phyloP scores from a whole-genome alignment of 1,140 invertebrate genomes.

The Tetramorium alpestre region DNA sequence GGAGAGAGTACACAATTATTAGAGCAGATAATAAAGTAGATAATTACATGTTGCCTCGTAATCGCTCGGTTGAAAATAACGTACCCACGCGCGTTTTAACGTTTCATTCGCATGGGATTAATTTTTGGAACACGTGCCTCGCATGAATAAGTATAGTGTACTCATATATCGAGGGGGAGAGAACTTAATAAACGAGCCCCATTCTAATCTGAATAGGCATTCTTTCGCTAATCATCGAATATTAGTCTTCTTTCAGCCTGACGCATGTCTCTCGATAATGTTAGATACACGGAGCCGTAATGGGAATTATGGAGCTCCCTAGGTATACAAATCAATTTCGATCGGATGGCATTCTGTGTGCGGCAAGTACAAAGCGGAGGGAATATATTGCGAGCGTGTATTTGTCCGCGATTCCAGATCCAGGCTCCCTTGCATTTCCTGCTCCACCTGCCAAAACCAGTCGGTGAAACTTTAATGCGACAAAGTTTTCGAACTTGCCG shows the following conservation, averaged over 20 bases:
- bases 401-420: neutral
- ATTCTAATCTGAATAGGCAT: neutral
- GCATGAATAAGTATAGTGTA: neutral
- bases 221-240: neutral
- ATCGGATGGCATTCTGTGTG: neutral
- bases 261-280: neutral
- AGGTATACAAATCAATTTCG: constrained; percentile 12
- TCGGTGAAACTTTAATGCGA: constrained; percentile 63
- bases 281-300: neutral
- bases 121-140: neutral
- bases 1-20: neutral
- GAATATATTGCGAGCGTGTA: constrained; percentile 28
- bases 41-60: constrained; percentile 33
- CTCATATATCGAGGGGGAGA: neutral
- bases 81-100: constrained; percentile 3
- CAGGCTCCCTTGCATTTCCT: neutral
- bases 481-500: constrained; percentile 60
- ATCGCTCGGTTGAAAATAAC: constrained; percentile 31
- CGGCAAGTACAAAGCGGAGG: neutral
- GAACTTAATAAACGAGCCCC: neutral
- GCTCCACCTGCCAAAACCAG: constrained; percentile 36
- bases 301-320: neutral
- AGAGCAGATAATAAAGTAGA: neutral
- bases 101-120: constrained; percentile 19
- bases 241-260: neutral